A percentile compares a stretch with the other conserved stretches of the same genome.
phyloP scores from a whole-genome alignment of 2,888 invertebrate species.

The Heterodera filipjevi region DNA sequence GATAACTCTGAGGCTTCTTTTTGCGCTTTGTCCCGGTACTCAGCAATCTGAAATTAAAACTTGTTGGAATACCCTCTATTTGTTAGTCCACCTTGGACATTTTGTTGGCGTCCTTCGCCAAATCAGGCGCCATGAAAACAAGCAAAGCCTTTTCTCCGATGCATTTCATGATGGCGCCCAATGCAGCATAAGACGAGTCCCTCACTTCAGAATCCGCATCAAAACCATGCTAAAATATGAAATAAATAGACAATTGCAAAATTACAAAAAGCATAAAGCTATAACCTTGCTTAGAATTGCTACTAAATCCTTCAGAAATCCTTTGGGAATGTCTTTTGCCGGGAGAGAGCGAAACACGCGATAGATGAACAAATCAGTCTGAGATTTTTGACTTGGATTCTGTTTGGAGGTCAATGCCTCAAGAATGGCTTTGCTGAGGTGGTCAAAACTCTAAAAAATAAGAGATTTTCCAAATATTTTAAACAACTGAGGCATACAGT shows the following conservation, averaged over 20 bases:
- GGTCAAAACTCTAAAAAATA: conserved; percentile 64
- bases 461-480: not conserved
- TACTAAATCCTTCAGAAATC: conserved; percentile 67
- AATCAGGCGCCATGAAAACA: conserved; percentile 19
- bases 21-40: not conserved
- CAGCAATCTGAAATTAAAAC: conserved; percentile 1
- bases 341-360: conserved; percentile 42
- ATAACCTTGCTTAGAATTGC: not conserved
- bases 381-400: conserved; percentile 68
- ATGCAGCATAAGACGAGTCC: conserved; percentile 81
- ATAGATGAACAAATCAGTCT: conserved; percentile 64
- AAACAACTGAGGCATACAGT: not conserved
- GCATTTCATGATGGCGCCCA: conserved; percentile 90
- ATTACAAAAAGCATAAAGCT: too few species aligned
- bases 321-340: conserved; percentile 67
- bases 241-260: not conserved
- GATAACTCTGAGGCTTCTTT: not conserved
- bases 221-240: conserved; percentile 47
- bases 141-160: conserved; percentile 79
- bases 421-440: conserved; percentile 77
- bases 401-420: conserved; percentile 75
- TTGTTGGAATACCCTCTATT: not conserved
- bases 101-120: conserved; percentile 50
- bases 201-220: conserved; percentile 78
- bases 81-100: conserved; percentile 66